Base-by-base conservation (phyloP, 2,888 invertebrate species). In the Nebria brevicollis region DNA sequence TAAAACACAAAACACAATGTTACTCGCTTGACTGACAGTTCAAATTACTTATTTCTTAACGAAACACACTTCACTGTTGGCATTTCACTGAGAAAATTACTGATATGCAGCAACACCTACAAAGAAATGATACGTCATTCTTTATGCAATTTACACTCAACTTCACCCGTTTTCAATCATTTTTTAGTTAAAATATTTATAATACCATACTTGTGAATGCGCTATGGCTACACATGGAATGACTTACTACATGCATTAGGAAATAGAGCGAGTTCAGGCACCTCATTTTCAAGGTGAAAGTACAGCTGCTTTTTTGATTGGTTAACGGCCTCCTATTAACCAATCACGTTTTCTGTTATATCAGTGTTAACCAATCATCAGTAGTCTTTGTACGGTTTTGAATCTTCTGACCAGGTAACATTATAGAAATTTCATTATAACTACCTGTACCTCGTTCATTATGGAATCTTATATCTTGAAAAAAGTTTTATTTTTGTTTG, bases 131-230 rank as follows among this genome's bases (percentile, higher is more conserved):
- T 54, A 54, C 8, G 54, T 54, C 54, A 54, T 54, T 54, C 54
- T 54, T 54, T 54, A 54, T 6, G 4, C 54, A 54, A 11, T 70
- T 15, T 25, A 6, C 6, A 25, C 11, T 70, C 3, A 41, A 65
- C 13, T 78, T 78, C 54, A 79, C 64, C 79, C 79, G 79, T 79
- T 79, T 66, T 75, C 79, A 43, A 79, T 79, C 79, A 79, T 79
- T 66, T 43, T 75, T 10, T 6, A 7, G n/a, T 41, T 34, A 25
- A 73, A 78, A 20, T 72, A 1, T 5, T 68, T 25, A 74, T 66
- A 43, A 77, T 83, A 83, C 84, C 84, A 84, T 78, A 84, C 84
- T 84, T 83, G 84, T 84, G 66, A 77, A 82, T 83, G 84, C 85
- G 84, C 84, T 85, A 84, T 84, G 85, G 84, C 84, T 83, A 83